Evolutionary conservation across 2,113 vertebrate species (phyloP).

Genomic region (Paedocypris sp.): DNA sequence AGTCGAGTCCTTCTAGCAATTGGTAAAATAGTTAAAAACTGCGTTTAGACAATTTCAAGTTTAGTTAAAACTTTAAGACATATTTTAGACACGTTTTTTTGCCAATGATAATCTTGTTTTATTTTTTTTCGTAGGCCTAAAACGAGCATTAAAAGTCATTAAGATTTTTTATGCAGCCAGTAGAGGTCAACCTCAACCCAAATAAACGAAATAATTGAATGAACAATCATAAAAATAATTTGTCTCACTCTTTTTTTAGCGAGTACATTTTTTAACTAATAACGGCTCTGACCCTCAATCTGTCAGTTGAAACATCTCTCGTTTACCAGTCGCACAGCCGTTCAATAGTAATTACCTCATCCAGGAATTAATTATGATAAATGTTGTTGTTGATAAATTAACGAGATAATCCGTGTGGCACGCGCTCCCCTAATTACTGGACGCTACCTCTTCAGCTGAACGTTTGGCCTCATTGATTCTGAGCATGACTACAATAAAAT

Average conservation of each 20-base stretch:
- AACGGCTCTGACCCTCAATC: slow-evolving; percentile 84
- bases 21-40: slow-evolving; percentile 34
- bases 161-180: no score
- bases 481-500: slow-evolving; percentile 57
- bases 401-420: slow-evolving; percentile 83
- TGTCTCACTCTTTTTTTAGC: no score
- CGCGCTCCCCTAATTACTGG: slow-evolving; percentile 74
- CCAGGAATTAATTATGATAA: slow-evolving; percentile 89
- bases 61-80: no score
- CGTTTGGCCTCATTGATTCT: slow-evolving; percentile 68
- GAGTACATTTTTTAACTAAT: slow-evolving; percentile 51
- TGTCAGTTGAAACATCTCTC: slow-evolving; percentile 68
- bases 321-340: slow-evolving; percentile 77
- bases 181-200: no score
- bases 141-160: no score
- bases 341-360: slow-evolving; percentile 83
- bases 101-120: no score
- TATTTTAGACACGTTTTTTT: no score
- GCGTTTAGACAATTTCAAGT: slow-evolving; percentile 9
- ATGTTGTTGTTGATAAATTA: slow-evolving; percentile 91
- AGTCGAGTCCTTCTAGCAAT: slow-evolving; percentile 56
- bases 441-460: slow-evolving; percentile 51
- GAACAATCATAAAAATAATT: no score
- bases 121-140: no score
- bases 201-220: no score